Conservation (phyloP, 2,797 vertebrate species). For the Carapus acus region DNA sequence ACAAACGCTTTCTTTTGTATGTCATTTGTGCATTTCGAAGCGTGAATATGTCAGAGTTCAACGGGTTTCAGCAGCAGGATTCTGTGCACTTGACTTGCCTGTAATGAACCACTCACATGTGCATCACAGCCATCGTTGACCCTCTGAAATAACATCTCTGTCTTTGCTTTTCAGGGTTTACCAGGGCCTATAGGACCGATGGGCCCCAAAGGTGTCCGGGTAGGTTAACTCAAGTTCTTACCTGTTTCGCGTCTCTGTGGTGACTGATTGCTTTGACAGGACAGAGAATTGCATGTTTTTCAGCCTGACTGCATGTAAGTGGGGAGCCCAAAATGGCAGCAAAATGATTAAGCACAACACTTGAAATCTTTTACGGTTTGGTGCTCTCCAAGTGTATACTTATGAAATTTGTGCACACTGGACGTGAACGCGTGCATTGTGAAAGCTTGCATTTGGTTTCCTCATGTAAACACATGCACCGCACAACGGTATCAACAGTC, state of each 20-base stretch:
- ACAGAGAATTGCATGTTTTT: background rate
- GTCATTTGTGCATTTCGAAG: too few species aligned
- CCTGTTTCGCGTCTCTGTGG: slow-evolving; percentile 9
- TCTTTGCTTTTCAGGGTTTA: slow-evolving; percentile 64
- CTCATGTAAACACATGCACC: background rate
- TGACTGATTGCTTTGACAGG: slow-evolving; percentile 26
- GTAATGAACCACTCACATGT: too few species aligned
- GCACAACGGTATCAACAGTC: slow-evolving; percentile 14
- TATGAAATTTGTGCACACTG: slow-evolving; percentile 9
- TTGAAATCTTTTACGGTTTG: slow-evolving; percentile 14
- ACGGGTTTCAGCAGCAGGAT: too few species aligned
- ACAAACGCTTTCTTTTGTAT: too few species aligned
- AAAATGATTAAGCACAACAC: background rate
- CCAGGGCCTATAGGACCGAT: slow-evolving; percentile 69
- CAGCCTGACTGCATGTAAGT: slow-evolving; percentile 13
- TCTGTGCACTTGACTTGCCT: too few species aligned
- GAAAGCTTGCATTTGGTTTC: too few species aligned
- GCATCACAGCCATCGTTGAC: slow-evolving; percentile 1
- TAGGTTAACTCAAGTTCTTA: slow-evolving; percentile 40
- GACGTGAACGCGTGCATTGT: slow-evolving; percentile 9
- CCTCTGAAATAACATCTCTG: slow-evolving; percentile 24
- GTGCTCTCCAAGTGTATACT: background rate
- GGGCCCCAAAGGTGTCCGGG: slow-evolving; percentile 70
- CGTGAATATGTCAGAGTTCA: too few species aligned
- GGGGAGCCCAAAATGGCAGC: background rate